Evolutionary conservation across 2,797 vertebrate genomes (phyloP), one percentile per base, ranked within the genome.

Genomic region (Ptychadena robeensis): DNA sequence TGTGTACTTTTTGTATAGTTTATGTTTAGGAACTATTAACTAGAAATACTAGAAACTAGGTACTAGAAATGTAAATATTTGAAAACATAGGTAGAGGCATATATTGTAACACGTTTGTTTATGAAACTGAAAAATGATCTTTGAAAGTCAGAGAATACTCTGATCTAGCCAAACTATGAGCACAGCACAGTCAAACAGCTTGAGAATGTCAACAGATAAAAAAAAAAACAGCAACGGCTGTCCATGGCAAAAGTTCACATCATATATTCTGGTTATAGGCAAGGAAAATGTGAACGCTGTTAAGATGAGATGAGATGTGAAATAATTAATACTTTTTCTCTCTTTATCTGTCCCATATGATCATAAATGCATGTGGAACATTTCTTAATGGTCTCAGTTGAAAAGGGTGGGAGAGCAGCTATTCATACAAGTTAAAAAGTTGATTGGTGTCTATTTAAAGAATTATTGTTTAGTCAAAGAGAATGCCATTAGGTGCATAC

Each of bases 201-300:
- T 63, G 30, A 64, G 68, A 80, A 80, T 80, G 65, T 80, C 68
- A 72, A 72, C 48, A 72, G 79, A 81, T 65, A 63, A 65, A 81
- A 81, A 18, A 48, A 80, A n/a, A n/a, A 57, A 40, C 44, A 40
- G 38, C 28, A 48, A 81, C 53, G 69, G 35, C 37, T 73, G 57
- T 65, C 67, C 57, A 25, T 35, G 22, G 57, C 38, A 65, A 73
- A 80, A 72, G 37, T 34, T 73, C 78, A 38, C 53, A 71, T 80
- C 34, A 64, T 72, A 31, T 80, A 71, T 80, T 80, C 68, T 72
- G 30, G 34, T 66, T 77, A 44, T 71, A 71, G 61, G 37, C 65
- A 80, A 72, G 35, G 63, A 48, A 72, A 80, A 80, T 61, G 57
- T 72, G 30, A 40, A 40, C 27, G 59, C 44, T 38, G 48, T 38